Conservation (phyloP, 1,140 invertebrate species). For the Lepidurus apus region DNA sequence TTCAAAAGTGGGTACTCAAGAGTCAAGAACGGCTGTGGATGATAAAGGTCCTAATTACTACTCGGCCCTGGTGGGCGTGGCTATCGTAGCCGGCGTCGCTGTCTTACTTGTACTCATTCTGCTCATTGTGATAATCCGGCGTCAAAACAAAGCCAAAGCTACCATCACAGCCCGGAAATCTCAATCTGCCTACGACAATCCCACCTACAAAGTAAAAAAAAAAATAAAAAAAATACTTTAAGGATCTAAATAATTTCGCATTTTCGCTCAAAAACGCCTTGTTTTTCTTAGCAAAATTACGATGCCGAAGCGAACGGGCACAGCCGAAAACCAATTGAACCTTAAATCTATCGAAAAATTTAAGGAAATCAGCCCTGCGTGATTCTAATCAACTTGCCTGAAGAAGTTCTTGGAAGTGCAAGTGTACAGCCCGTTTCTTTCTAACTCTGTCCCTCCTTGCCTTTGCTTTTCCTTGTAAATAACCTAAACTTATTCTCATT, state of each 20-base stretch:
- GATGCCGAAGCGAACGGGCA: not conserved
- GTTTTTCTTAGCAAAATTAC: not conserved
- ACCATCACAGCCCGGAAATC: constrained; percentile 53
- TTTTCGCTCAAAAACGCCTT: not conserved
- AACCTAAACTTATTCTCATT: not conserved
- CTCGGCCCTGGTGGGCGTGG: constrained; percentile 75
- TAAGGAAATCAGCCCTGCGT: not conserved
- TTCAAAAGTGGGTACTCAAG: not conserved
- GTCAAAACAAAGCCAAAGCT: constrained; percentile 57
- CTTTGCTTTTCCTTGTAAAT: constrained; percentile 8
- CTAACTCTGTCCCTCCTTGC: not conserved
- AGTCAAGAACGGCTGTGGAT: constrained; percentile 27
- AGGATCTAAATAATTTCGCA: too few species aligned
- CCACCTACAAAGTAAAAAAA: constrained; percentile 80
- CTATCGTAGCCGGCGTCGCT: constrained; percentile 74
- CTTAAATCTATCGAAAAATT: not conserved
- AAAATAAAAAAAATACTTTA: constrained; percentile 49
- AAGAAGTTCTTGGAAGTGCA: constrained; percentile 1
- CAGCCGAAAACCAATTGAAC: constrained; percentile 6
- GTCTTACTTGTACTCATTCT: constrained; percentile 72
- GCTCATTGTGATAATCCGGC: constrained; percentile 68
- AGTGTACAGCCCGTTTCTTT: not conserved
- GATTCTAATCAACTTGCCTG: constrained; percentile 21
- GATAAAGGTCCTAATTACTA: constrained; percentile 66
- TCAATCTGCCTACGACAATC: constrained; percentile 80